phyloP scores from a whole-genome alignment of 2,888 invertebrate species.

The Nemotelus pantherinus region DNA sequence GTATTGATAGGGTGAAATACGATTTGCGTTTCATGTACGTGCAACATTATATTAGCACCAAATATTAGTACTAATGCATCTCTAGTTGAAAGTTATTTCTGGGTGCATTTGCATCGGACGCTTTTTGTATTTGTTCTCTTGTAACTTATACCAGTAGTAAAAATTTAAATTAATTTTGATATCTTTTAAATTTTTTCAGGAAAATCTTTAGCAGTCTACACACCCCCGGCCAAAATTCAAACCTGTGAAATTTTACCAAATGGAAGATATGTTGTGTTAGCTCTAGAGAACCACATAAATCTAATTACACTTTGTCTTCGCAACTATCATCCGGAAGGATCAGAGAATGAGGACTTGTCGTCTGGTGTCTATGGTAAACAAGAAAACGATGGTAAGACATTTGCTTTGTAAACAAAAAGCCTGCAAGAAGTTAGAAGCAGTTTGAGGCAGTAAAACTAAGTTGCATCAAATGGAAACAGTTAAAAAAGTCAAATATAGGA shows the following conservation, averaged over 20 bases:
- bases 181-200: slow-evolving; percentile 67
- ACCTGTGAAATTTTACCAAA: slow-evolving; percentile 81
- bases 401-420: slow-evolving; percentile 64
- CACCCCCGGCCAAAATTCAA: slow-evolving; percentile 77
- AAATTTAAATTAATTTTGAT: background rate
- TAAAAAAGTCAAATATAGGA: background rate
- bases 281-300: slow-evolving; percentile 73
- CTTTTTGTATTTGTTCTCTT: too few species aligned
- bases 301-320: slow-evolving; percentile 73
- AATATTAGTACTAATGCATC: too few species aligned
- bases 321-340: slow-evolving; percentile 55
- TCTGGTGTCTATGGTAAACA: slow-evolving; percentile 66
- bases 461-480: background rate
- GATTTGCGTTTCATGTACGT: too few species aligned
- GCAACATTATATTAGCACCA: too few species aligned
- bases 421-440: too few species aligned
- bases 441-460: background rate
- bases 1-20: too few species aligned
- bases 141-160: too few species aligned
- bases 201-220: slow-evolving; percentile 80
- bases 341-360: slow-evolving; percentile 53
- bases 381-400: slow-evolving; percentile 70
- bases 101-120: too few species aligned
- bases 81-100: too few species aligned
- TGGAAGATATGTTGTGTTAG: slow-evolving; percentile 76